phyloP scores from a whole-genome alignment of 2,797 vertebrate species.

The Schizopygopsis pylzovi region DNA sequence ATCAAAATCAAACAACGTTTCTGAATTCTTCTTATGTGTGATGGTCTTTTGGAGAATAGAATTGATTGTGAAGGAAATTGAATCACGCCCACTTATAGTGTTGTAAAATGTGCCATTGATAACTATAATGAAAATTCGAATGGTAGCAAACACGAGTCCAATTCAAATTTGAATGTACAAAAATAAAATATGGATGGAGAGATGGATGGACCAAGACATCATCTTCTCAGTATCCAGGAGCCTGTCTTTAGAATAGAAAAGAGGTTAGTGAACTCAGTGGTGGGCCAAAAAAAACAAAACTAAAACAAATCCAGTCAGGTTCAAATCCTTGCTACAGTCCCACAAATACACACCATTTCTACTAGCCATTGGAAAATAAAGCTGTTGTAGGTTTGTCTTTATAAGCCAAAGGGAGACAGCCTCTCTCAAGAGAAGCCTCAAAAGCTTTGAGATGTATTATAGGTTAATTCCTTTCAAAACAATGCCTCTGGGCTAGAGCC shows the following conservation, averaged over 20 bases:
- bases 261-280: conserved; percentile 15
- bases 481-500: conserved; percentile 62
- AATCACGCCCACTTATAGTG: not conserved
- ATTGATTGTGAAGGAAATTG: not conserved
- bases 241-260: conserved; percentile 52
- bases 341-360: conserved; percentile 23
- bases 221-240: conserved; percentile 19
- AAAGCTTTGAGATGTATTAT: conserved; percentile 56
- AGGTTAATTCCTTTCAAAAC: conserved; percentile 63
- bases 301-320: not conserved
- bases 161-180: conserved; percentile 7
- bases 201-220: not conserved
- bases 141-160: conserved; percentile 31
- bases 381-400: conserved; percentile 43
- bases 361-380: conserved; percentile 51
- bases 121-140: not conserved
- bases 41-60: not conserved
- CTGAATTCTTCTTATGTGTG: not conserved
- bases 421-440: conserved; percentile 52
- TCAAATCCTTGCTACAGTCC: conserved; percentile 9
- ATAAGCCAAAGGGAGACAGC: conserved; percentile 45
- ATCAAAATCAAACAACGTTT: not conserved
- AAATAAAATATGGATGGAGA: not conserved
- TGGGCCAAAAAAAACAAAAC: conserved; percentile 7
- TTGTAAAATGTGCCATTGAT: not conserved